Base-by-base conservation (phyloP, 2,888 invertebrate species). In the Mythimna ferrago region DNA sequence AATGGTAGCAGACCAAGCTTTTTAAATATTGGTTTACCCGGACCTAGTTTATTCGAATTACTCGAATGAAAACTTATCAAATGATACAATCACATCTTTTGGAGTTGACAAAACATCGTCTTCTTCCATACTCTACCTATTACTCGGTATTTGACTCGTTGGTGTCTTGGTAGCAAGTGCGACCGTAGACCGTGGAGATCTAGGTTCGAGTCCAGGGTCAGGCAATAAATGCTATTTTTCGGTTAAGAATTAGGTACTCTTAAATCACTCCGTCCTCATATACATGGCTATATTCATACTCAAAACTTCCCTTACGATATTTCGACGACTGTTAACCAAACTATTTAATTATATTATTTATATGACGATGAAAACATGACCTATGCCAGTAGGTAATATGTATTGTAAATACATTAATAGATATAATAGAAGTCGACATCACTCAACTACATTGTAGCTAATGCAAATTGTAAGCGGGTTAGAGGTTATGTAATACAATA, bases 371-470 rank as follows among this genome's bases (percentile, higher is more conserved):
- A 19, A 58, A 58, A 35, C 10, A n/a, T n/a, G 58, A 58, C 19
- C 32, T 32, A 16, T 9, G 32, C 3, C 35, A 19, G 19, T 58
- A 38, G 2, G 19, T 10, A 11, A 38, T 19, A 60, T 60, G 1
- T 38, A 60, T 60, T 60, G 11, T 38, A 60, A 60, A 60, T 35
- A 38, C 11, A 60, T 38, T 60, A 60, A 38, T 11, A 26, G 26
- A 26, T 26, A n/a, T 48, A 10, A 60, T 10, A 2, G 6, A 26
- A 58, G 32, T 44, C 26, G 48, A 72, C 32, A 44, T 35, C 9
- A 35, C 16, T 71, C 9, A 35, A 64, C 35, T 54, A 61, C 61
- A 38, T 54, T 74, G 26, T 61, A 32, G n/a, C 60, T 48, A 65
- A 65, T 60, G 26, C 19, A 21, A 26, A 19, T 58, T 54, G 11